Percentiles rank a stretch among this genome's conserved stretches.
These are phyloP conservation scores for Rhadina sibilatrix DNA, from an alignment of 2,113 vertebrate genomes.

Conservation along the genomic window DNA sequence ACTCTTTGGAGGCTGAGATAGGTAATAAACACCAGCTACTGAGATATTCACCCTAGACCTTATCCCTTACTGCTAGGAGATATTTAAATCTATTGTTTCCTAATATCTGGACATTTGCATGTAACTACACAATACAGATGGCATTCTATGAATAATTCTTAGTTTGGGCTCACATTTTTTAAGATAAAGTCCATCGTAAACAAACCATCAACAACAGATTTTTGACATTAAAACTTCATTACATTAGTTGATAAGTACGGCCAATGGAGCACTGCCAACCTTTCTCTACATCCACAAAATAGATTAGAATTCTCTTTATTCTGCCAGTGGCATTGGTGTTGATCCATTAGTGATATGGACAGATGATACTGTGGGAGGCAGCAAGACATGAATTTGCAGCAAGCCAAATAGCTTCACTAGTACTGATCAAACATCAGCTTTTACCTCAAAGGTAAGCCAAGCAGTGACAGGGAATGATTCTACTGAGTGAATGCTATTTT, in stretches of 20 bases:
- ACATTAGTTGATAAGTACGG: neutral
- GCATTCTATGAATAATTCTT: neutral
- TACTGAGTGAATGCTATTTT: neutral
- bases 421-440: neutral
- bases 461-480: neutral
- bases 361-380: neutral
- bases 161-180: neutral
- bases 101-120: neutral
- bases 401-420: neutral
- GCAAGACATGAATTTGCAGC: neutral
- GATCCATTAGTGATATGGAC: neutral
- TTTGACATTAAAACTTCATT: constrained; percentile 1
- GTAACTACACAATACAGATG: neutral
- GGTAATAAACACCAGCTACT: neutral
- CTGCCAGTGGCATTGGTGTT: neutral
- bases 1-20: neutral
- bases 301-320: constrained; percentile 27
- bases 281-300: neutral
- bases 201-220: neutral
- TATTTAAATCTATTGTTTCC: neutral
- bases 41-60: neutral
- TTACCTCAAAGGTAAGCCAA: neutral
- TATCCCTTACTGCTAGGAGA: neutral
- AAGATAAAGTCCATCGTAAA: neutral
- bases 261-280: neutral